Conservation (phyloP, 1,140 invertebrate genomes). For the Drosophila baimaii region DNA sequence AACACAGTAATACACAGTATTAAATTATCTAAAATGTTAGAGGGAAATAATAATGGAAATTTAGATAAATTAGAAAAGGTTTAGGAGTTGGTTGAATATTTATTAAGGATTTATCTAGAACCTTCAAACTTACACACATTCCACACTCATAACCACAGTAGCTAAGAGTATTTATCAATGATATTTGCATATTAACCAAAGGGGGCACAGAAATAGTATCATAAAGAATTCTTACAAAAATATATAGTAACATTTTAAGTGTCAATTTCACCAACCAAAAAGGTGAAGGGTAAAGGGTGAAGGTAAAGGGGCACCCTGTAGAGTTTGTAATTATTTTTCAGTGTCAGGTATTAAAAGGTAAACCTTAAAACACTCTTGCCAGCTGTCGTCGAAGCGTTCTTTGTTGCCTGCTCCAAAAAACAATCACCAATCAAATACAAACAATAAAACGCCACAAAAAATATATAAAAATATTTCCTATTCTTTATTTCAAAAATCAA, state of each 20-base stretch:
- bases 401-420: constrained; percentile 26
- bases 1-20: constrained; percentile 20
- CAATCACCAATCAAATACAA: not conserved
- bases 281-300: too few relatives aligned
- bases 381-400: constrained; percentile 46
- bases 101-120: not conserved
- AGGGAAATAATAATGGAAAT: not conserved
- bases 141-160: not conserved
- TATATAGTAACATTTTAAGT: not conserved
- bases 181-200: not conserved
- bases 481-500: not conserved
- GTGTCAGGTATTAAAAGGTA: constrained; percentile 3
- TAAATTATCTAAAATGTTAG: not conserved
- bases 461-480: not conserved
- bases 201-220: not conserved
- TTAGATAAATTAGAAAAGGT: not conserved
- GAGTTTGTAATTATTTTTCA: constrained; percentile 1
- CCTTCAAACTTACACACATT: not conserved
- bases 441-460: not conserved
- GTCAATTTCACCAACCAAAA: not conserved
- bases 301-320: not conserved
- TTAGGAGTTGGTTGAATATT: not conserved
- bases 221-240: too few relatives aligned
- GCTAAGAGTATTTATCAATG: not conserved
- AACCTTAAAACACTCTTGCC: not conserved